These are phyloP conservation scores for Petrophora chlorosata DNA, from an alignment of 2,888 invertebrate genomes.

Conservation along the genomic window DNA sequence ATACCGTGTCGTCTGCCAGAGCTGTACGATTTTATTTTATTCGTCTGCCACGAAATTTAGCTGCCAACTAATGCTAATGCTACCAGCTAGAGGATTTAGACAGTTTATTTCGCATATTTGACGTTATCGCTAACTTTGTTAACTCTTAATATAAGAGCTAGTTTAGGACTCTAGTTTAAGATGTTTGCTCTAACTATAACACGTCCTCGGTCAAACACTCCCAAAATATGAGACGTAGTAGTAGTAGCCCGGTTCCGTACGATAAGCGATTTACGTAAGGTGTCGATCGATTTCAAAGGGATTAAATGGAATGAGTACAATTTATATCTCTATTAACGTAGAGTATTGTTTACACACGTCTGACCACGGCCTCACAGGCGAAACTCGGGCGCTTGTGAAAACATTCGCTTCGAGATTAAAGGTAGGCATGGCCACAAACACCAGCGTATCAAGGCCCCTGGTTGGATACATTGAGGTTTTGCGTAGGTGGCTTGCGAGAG, in stretches of 20 bases:
- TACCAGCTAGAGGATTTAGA: slow-evolving; percentile 35
- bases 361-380: slow-evolving; percentile 69
- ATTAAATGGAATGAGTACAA: slow-evolving; percentile 75
- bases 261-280: slow-evolving; percentile 66
- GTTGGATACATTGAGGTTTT: slow-evolving; percentile 34
- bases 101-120: slow-evolving; percentile 60
- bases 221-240: slow-evolving; percentile 39
- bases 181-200: slow-evolving; percentile 51
- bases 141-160: slow-evolving; percentile 1
- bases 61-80: slow-evolving; percentile 58
- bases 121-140: slow-evolving; percentile 40
- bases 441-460: slow-evolving; percentile 52
- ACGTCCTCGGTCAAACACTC: slow-evolving; percentile 47
- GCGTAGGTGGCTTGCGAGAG: slow-evolving; percentile 37
- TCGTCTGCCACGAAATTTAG: slow-evolving; percentile 60
- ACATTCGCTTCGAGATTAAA: slow-evolving; percentile 78
- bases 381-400: slow-evolving; percentile 74
- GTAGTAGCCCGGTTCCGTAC: slow-evolving; percentile 51
- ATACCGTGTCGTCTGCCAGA: slow-evolving; percentile 66
- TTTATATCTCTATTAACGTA: slow-evolving; percentile 82
- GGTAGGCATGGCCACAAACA: slow-evolving; percentile 62
- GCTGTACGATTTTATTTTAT: slow-evolving; percentile 64
- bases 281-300: slow-evolving; percentile 73
- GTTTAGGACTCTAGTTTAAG: slow-evolving; percentile 40
- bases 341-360: slow-evolving; percentile 77